Conservation (phyloP, 2,113 vertebrate genomes). For the Peromyscus polionotus region DNA sequence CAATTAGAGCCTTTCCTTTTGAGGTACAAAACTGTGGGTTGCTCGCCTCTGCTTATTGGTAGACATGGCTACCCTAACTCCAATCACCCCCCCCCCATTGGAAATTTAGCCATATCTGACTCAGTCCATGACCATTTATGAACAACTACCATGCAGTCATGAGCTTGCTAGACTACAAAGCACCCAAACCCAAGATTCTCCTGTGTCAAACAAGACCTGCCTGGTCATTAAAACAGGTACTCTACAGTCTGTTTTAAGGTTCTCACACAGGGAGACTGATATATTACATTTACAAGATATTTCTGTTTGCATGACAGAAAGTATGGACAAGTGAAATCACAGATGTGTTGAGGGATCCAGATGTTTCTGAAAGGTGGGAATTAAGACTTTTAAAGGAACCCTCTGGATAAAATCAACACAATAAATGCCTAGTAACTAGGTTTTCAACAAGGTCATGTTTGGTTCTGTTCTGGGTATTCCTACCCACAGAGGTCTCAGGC, state of each 20-base stretch:
- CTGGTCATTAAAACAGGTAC: neutral
- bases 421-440: neutral
- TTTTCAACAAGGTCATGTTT: neutral
- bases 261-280: neutral
- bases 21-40: neutral
- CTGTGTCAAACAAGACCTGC: neutral
- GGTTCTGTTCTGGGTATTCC: conserved; percentile 2
- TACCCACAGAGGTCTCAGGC: conserved; percentile 24
- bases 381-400: conserved; percentile 4
- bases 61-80: conserved; percentile 25
- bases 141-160: neutral
- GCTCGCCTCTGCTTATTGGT: neutral
- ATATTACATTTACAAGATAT: neutral
- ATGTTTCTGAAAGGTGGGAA: conserved; percentile 36
- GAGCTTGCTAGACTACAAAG: neutral
- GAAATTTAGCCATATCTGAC: neutral
- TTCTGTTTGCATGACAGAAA: neutral
- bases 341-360: neutral
- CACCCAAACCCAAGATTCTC: neutral
- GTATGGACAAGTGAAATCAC: neutral
- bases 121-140: neutral
- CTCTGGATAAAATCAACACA: conserved; percentile 9
- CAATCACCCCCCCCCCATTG: neutral
- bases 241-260: neutral
- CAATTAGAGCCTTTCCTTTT: neutral